Conservation (phyloP, 2,797 vertebrate species). For the Menidia menidia region DNA sequence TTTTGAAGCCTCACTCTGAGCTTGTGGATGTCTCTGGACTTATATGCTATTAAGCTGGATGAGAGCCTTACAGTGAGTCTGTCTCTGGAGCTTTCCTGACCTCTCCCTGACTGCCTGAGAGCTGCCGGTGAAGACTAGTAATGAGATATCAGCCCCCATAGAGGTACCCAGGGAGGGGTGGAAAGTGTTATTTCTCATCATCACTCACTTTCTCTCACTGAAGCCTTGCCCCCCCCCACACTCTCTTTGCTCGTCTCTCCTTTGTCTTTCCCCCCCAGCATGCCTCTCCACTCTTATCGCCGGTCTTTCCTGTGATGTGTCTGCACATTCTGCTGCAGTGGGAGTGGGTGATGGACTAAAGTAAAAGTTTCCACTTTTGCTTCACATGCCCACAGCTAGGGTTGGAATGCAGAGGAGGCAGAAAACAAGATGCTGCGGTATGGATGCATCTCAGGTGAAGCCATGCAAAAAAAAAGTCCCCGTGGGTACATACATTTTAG, state of each 20-base stretch:
- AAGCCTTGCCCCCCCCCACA: conserved; percentile 1
- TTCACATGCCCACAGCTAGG: conserved; percentile 23
- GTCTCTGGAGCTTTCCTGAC: conserved; percentile 62
- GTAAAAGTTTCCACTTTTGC: conserved; percentile 24
- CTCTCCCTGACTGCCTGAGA: conserved; percentile 66
- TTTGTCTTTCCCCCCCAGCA: background rate
- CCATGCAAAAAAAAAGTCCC: conserved; percentile 2
- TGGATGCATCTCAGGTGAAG: conserved; percentile 9
- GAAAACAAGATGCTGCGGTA: conserved; percentile 7
- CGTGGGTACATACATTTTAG: background rate
- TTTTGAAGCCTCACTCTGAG: conserved; percentile 25
- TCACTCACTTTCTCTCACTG: conserved; percentile 20
- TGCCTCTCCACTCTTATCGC: conserved; percentile 1
- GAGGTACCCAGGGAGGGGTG: conserved; percentile 36
- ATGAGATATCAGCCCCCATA: conserved; percentile 69
- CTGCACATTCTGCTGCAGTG: conserved; percentile 21
- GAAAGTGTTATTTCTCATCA: conserved; percentile 43
- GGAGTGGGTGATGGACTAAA: conserved; percentile 43
- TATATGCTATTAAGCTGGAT: conserved; percentile 36
- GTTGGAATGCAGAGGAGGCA: conserved; percentile 38
- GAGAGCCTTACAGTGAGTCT: conserved; percentile 41
- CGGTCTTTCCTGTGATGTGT: conserved; percentile 2
- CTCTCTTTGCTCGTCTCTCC: conserved; percentile 9
- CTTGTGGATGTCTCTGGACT: conserved; percentile 45
- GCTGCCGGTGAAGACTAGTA: conserved; percentile 57